phyloP scores from a whole-genome alignment of 2,888 invertebrate species.

The Nemotelus nigrinus region DNA sequence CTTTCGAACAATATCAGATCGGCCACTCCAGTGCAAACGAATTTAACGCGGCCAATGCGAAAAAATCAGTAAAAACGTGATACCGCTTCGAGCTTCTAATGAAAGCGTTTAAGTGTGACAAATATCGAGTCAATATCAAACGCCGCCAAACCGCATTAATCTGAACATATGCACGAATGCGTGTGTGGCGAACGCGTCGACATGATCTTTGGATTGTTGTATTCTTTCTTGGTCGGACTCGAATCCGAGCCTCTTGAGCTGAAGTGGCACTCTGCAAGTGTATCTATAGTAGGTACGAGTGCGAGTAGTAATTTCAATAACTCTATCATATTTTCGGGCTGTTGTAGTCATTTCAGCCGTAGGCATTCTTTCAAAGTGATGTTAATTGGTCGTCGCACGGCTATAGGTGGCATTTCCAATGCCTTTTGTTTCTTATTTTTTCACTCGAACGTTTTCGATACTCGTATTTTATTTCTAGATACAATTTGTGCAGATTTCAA shows the following conservation, averaged over 20 bases:
- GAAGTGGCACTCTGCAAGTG: background rate
- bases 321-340: slow-evolving; percentile 37
- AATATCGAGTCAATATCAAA: slow-evolving; percentile 39
- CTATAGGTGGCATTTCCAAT: slow-evolving; percentile 40
- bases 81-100: background rate
- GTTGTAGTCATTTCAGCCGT: slow-evolving; percentile 27
- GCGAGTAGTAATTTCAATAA: slow-evolving; percentile 22
- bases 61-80: slow-evolving; percentile 18
- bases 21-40: background rate
- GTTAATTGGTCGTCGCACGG: slow-evolving; percentile 37
- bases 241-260: background rate
- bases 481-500: slow-evolving; percentile 31
- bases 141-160: slow-evolving; percentile 18
- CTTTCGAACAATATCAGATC: background rate
- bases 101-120: slow-evolving; percentile 29
- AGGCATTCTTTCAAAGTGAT: slow-evolving; percentile 38
- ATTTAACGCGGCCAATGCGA: background rate
- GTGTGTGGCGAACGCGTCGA: slow-evolving; percentile 38
- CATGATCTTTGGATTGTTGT: slow-evolving; percentile 28
- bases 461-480: slow-evolving; percentile 32
- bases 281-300: slow-evolving; percentile 2
- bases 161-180: slow-evolving; percentile 10
- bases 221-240: slow-evolving; percentile 17
- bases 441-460: slow-evolving; percentile 32
- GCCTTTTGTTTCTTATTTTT: slow-evolving; percentile 39